These are phyloP conservation scores for Uria aalge DNA, from an alignment of 2,113 vertebrate species.

Conservation along the genomic window DNA sequence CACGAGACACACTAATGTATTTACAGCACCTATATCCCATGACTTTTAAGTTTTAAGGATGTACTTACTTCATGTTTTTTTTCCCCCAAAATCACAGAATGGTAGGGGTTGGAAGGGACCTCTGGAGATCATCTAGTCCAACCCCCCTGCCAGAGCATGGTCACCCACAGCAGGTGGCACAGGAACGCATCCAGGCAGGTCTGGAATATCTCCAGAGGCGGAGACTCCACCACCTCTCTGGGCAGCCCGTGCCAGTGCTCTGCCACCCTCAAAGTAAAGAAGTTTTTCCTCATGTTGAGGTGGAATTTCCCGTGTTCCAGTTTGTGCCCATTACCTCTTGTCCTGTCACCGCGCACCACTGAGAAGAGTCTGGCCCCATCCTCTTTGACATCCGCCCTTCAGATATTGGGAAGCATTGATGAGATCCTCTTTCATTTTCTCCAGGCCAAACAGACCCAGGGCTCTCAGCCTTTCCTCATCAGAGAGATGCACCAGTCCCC, in stretches of 20 bases:
- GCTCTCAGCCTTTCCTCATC: background rate
- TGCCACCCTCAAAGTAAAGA: background rate
- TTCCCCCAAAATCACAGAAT: background rate
- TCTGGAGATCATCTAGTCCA: no score
- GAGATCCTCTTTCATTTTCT: background rate
- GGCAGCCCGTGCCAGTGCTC: background rate
- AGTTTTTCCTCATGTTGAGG: background rate
- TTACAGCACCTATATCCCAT: accelerated
- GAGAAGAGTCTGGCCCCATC: background rate
- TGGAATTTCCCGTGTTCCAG: background rate
- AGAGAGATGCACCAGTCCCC: background rate
- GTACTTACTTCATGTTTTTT: no score
- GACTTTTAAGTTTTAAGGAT: background rate
- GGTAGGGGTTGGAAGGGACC: no score
- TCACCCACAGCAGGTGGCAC: background rate
- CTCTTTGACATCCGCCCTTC: background rate
- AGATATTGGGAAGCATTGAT: no score
- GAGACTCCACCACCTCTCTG: background rate
- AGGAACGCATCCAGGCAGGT: no score
- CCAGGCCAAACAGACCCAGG: background rate
- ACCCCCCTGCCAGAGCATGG: background rate
- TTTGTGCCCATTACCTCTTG: background rate
- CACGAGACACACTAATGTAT: accelerated
- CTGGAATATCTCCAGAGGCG: background rate
- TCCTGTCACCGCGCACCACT: background rate